Percentiles rank a stretch among this genome's conserved stretches.
Conservation (phyloP, 1,140 invertebrate genomes). For the Drosophila jambulina region DNA sequence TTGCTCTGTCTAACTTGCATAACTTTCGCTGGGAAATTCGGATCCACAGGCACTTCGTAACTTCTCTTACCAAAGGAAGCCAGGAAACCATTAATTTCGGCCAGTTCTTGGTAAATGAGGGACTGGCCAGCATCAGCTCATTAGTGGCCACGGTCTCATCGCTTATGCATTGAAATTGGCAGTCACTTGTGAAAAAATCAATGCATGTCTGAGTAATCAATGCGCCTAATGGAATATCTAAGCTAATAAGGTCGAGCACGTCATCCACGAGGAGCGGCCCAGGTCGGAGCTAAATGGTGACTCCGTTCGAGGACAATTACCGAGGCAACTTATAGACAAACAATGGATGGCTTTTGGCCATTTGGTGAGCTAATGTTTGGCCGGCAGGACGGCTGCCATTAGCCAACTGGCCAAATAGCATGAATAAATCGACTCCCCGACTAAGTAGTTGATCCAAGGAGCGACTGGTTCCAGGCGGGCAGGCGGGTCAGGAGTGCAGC, state of each 20-base stretch:
- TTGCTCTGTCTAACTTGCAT: too few species aligned
- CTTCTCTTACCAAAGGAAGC: neutral
- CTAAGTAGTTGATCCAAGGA: slow-evolving; percentile 62
- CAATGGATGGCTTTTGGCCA: slow-evolving; percentile 70
- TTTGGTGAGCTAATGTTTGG: slow-evolving; percentile 77
- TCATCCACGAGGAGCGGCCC: slow-evolving; percentile 19
- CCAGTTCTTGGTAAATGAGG: slow-evolving; percentile 5
- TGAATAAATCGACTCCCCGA: slow-evolving; percentile 68
- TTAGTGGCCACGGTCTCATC: slow-evolving; percentile 68
- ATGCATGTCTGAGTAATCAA: slow-evolving; percentile 83
- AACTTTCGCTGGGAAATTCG: neutral
- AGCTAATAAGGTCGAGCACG: slow-evolving; percentile 66
- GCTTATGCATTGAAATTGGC: slow-evolving; percentile 82
- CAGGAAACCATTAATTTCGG: neutral
- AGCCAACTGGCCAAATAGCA: slow-evolving; percentile 73
- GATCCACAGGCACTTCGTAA: neutral
- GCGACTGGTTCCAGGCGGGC: slow-evolving; percentile 28
- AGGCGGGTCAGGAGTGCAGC: slow-evolving; percentile 33
- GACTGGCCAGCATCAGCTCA: slow-evolving; percentile 45
- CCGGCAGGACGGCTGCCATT: slow-evolving; percentile 50
- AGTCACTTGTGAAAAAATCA: slow-evolving; percentile 82
- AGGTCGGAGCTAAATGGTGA: slow-evolving; percentile 29
- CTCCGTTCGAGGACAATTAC: slow-evolving; percentile 71
- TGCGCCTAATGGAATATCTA: slow-evolving; percentile 81
- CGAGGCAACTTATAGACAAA: slow-evolving; percentile 59